Evolutionary conservation across 2,113 vertebrate genomes (phyloP), one percentile per base, ranked within the genome.

Genomic region (Callionymus lyra): DNA sequence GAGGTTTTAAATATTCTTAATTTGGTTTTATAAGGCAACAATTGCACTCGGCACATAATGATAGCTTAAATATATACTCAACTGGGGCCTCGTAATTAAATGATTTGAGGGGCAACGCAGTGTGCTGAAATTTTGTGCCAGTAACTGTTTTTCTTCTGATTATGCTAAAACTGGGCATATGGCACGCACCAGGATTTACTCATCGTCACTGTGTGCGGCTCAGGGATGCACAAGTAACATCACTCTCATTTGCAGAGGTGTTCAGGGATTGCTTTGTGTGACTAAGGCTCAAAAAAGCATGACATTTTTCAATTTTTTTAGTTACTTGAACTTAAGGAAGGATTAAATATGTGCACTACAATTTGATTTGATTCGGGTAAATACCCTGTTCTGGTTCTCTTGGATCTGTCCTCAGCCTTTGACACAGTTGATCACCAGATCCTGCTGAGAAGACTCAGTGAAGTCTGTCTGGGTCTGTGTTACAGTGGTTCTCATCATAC

Each of bases 21-120:
- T 69, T 51, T 41, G 34, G 31, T 63, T 72, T 59, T 39, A 59
- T 67, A 58, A 69, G 32, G 53, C 61, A 68, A 59, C 64, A 70
- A 48, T 68, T 68, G 69, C 37, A 49, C 60, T 69, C 48, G 36
- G 57, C 54, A 74, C 70, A 82, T 76, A 82, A 79, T 75, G 72
- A 73, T 53, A 55, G 74, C 75, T 72, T 80, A 66, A 76, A 81
- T 68, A 74, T 65, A 72, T 68, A 59, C 69, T 78, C 75, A 65
- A 68, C 68, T 63, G 57, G 65, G 74, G 58, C 65, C 64, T 63
- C 40, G 59, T 80, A 84, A 84, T 83, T 61, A 77, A 80, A 78
- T 76, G 65, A 80, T 82, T 79, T 68, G 64, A 76, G 69, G 68
- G 68, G 59, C 36, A 58, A 60, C 49, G 65, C 70, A 59, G 65